Base-by-base conservation (phyloP, 2,113 vertebrate genomes). In the Ancistrus triradiatus region DNA sequence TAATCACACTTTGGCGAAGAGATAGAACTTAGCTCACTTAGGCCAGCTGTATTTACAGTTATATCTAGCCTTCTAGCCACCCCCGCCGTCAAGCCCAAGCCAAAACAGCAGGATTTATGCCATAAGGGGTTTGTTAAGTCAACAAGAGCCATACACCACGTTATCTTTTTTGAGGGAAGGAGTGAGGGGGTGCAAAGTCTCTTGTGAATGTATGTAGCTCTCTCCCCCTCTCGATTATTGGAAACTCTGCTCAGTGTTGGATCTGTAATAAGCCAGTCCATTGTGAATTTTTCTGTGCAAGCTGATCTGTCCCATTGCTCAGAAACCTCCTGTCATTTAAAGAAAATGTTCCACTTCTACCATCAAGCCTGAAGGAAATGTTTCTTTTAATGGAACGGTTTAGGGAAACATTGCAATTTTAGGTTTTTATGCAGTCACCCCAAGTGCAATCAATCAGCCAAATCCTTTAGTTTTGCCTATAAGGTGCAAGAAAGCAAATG, bases 81-180 rank as follows among this genome's bases (percentile, higher is more conserved):
- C 68, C 64, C 61, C 63, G 14, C 59, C 55, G 10, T 61, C 27
- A 24, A 50, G 37, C 37, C 37, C 27, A 35, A 64, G 52, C 66
- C 61, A 67, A 63, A 70, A 63, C 74, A 62, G 57, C 42, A 52
- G 37, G 42, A 53, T 66, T 63, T 63, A 72, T 69, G 72, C 77
- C 66, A 4, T 60, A 40, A 57, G 65, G 71, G 63, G 61, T 72
- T 74, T 74, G 70, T 74, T 66, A 73, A 74, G 66, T 72, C 69
- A 70, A 49, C 43, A 69, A 70, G 60, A 67, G 13, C 59, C 35
- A 66, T 70, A 77, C 72, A 76, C 70, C 74, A 69, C 49, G n/a
- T 71, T 63, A 63, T 78, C 74, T 76, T 71, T 51, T n/a, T n/a
- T n/a, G n/a, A n/a, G n/a, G n/a, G n/a, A n/a, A n/a, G n/a, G n/a